Base-by-base conservation (phyloP, 1,140 invertebrate species). In the Myzus persicae region DNA sequence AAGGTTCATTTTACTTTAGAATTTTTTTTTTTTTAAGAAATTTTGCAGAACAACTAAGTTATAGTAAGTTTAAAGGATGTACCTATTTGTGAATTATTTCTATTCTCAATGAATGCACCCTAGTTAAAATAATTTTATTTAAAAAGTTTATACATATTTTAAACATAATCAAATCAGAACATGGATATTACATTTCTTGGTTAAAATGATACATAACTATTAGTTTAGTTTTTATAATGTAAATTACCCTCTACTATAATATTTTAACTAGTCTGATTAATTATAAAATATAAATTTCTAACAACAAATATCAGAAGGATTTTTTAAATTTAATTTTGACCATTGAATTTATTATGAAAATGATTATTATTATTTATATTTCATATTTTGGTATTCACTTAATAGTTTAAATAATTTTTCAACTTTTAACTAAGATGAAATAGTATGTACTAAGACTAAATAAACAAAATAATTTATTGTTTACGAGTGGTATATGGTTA, bases 261-360 rank as follows among this genome's bases (percentile, higher is more conserved):
- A 87, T 87, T 87, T n/a, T 88, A 48, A 46, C 3, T n/a, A 20
- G 44, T 46, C n/a, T 88, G 5, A 76, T 76, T 76, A 54, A 51
- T 51, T 67, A 14, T 46, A 88, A 48, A 88, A 46, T 88, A 88
- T n/a, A 46, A 88, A 46, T 87, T 20, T 46, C n/a, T 88, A 42
- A 84, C 9, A 8, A 88, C 6, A 88, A n/a, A n/a, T 88, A 6
- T 48, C 7, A 46, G 22, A 48, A 88, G 26, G n/a, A 46, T 51
- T 51, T 89, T n/a, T 36, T 36, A 5, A 26, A 51, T 51, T 20
- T 24, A 51, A 51, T 89, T 48, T 89, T 89, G 85, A 48, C 24
- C 44, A 87, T 46, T 87, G 42, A 87, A 87, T 48, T 46, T 87
- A 87, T 44, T 87, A 89, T 38, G 11, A 76, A 44, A 31, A 44